Evolutionary conservation across 2,797 vertebrate genomes (phyloP).

Genomic region (Ctenosaura bakeri): DNA sequence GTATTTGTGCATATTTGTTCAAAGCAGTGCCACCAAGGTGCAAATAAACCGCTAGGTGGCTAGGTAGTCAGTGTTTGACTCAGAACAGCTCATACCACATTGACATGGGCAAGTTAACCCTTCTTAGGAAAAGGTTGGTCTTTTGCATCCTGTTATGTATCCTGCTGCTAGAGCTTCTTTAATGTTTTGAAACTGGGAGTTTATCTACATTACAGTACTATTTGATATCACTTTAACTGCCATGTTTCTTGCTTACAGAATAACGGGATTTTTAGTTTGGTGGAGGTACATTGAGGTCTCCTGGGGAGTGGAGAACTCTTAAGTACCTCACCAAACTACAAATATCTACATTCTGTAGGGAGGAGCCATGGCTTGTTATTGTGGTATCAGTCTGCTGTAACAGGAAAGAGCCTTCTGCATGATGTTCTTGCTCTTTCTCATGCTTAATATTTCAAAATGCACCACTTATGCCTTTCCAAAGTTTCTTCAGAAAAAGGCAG

Average conservation of each 20-base stretch:
- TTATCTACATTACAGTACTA: no score
- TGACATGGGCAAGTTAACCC: background rate
- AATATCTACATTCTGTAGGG: no score
- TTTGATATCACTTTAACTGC: no score
- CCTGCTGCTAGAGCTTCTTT: background rate
- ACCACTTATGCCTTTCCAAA: background rate
- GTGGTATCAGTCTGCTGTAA: no score
- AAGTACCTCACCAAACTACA: background rate
- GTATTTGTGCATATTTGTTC: constrained; percentile 4
- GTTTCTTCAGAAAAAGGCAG: background rate
- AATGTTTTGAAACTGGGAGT: background rate
- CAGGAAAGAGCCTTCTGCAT: background rate
- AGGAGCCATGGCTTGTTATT: no score
- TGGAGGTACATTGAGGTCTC: no score
- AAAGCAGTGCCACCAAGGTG: background rate
- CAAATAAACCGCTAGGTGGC: background rate
- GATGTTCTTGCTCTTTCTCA: no score
- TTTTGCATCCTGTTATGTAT: background rate
- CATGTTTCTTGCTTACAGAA: no score
- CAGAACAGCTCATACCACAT: no score
- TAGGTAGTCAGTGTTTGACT: background rate
- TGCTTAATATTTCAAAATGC: background rate
- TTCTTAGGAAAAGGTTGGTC: background rate
- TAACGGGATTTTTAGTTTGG: no score
- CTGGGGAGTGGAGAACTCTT: background rate